These are phyloP conservation scores for Phyllostomus hastatus DNA, from an alignment of 2,113 vertebrate species.

Conservation along the genomic window DNA sequence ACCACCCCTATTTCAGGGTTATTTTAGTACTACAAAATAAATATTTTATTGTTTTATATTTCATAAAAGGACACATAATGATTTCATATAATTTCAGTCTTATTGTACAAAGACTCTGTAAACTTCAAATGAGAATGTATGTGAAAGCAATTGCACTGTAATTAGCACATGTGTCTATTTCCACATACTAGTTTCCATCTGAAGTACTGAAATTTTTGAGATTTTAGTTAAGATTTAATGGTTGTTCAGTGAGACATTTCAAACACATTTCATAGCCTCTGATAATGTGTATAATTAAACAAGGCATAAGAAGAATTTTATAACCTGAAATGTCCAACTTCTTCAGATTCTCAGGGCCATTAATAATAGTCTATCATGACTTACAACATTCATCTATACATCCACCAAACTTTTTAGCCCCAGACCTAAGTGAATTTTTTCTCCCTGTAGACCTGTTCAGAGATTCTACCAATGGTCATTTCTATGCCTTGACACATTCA, in stretches of 20 bases:
- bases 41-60: not conserved
- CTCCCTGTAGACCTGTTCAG: not conserved
- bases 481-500: not conserved
- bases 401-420: not conserved
- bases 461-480: not conserved
- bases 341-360: not conserved
- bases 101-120: not conserved
- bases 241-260: not conserved
- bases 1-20: not conserved
- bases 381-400: not conserved
- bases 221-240: not conserved
- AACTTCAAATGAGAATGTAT: not conserved
- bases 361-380: not conserved
- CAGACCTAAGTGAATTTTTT: not conserved
- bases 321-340: not conserved
- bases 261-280: not conserved
- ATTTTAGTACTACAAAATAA: not conserved
- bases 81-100: not conserved
- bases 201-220: not conserved
- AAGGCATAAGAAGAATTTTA: not conserved
- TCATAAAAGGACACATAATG: not conserved
- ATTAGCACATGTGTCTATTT: not conserved
- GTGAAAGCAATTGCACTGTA: not conserved
- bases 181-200: not conserved
- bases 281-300: not conserved